These are phyloP conservation scores for Bruchidius siliquastri DNA, from an alignment of 2,888 invertebrate genomes.

Conservation along the genomic window DNA sequence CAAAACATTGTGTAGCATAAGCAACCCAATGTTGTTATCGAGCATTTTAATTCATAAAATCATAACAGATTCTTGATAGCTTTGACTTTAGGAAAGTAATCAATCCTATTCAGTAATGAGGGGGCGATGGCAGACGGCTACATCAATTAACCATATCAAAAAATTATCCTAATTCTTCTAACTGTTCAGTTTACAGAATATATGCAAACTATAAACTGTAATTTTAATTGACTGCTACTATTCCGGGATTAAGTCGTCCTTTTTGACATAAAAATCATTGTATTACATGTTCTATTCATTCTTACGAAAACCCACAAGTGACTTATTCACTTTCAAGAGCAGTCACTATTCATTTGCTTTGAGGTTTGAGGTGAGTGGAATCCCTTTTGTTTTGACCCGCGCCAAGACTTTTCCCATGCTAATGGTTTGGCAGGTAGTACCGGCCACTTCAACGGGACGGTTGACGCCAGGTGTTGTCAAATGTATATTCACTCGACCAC, in stretches of 20 bases:
- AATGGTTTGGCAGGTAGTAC: slow-evolving; percentile 39
- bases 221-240: no score
- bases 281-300: no score
- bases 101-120: no score
- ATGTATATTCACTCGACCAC: background rate
- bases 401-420: slow-evolving; percentile 39
- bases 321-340: background rate
- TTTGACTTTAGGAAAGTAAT: background rate
- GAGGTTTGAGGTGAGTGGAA: background rate
- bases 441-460: background rate
- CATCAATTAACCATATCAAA: background rate
- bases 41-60: background rate
- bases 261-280: no score
- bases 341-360: background rate
- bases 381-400: slow-evolving; percentile 28
- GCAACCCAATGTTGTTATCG: background rate
- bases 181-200: no score
- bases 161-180: no score
- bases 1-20: background rate
- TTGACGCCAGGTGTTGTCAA: background rate
- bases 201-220: no score
- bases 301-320: background rate
- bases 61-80: background rate
- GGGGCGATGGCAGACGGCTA: background rate
- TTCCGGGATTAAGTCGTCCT: no score